Conservation (phyloP, 2,113 vertebrate species). For the Danio rerio region DNA sequence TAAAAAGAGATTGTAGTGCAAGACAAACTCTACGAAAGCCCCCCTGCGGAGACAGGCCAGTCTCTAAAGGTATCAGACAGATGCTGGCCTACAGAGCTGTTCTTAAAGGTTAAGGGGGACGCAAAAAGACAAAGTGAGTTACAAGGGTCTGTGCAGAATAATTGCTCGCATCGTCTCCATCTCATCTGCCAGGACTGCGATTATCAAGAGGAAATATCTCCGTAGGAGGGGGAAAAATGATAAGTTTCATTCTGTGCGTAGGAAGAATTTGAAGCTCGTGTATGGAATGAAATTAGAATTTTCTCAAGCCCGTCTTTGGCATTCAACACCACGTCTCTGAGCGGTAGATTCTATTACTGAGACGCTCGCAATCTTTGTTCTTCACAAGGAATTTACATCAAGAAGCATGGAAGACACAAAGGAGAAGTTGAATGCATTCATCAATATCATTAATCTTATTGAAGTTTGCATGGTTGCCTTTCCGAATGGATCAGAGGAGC, state of each 20-base stretch:
- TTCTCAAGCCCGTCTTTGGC: constrained; percentile 54
- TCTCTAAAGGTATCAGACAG: constrained; percentile 68
- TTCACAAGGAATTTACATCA: constrained; percentile 56
- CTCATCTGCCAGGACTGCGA: constrained; percentile 72
- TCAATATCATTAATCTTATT: constrained; percentile 68
- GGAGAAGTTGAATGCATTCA: constrained; percentile 48
- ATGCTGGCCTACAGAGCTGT: constrained; percentile 59
- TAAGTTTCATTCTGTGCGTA: constrained; percentile 47
- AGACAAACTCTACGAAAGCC: constrained; percentile 68
- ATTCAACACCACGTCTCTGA: constrained; percentile 46
- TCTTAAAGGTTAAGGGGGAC: constrained; percentile 76
- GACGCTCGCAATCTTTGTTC: constrained; percentile 51
- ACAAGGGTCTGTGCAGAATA: constrained; percentile 72
- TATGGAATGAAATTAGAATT: constrained; percentile 53
- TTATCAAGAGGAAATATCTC: constrained; percentile 66
- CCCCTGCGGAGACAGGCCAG: constrained; percentile 66
- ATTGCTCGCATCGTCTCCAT: constrained; percentile 73
- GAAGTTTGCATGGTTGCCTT: constrained; percentile 62
- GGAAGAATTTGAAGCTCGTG: constrained; percentile 52
- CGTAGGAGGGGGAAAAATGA: constrained; percentile 44
- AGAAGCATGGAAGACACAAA: constrained; percentile 47
- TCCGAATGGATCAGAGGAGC: constrained; percentile 48
- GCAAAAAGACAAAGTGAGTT: constrained; percentile 75
- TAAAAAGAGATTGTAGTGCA: constrained; percentile 78
- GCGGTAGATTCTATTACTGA: constrained; percentile 50